A percentile compares a stretch with the other conserved stretches of the same genome.
phyloP scores from a whole-genome alignment of 2,797 vertebrate genomes.

The Myoxocephalus aenaeus region DNA sequence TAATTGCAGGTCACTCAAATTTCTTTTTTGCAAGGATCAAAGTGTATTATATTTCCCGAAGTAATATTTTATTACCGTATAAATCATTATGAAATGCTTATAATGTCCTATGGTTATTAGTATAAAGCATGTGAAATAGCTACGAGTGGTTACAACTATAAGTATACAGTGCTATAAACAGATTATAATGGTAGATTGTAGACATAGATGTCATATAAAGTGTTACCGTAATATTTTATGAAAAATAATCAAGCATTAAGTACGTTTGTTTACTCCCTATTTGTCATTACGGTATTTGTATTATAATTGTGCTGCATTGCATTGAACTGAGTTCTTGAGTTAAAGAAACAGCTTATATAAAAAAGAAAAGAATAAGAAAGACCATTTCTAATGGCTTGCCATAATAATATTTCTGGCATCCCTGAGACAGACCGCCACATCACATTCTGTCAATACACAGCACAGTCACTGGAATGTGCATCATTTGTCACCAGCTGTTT shows the following conservation, averaged over 20 bases:
- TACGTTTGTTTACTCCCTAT: background rate
- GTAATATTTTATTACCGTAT: too few relatives aligned
- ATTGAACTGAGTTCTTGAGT: background rate
- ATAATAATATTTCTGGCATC: conserved; percentile 9
- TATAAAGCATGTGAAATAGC: background rate
- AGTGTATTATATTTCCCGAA: too few relatives aligned
- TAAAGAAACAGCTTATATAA: background rate
- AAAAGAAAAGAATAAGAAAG: too few relatives aligned
- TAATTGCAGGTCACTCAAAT: too few relatives aligned
- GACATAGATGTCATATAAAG: background rate
- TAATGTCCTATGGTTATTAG: background rate
- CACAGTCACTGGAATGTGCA: background rate
- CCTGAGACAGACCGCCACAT: conserved; percentile 19
- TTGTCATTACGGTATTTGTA: background rate
- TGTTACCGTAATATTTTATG: background rate
- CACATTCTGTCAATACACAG: conserved; percentile 2
- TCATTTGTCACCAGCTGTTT: conserved; percentile 44
- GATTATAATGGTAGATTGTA: background rate
- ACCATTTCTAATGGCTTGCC: background rate
- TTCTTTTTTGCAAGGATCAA: too few relatives aligned
- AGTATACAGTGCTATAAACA: background rate
- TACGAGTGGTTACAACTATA: background rate
- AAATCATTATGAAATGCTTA: background rate
- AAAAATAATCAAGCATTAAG: background rate
- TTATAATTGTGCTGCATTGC: background rate